Conservation (phyloP, 2,797 vertebrate species). For the Caiman crocodilus region DNA sequence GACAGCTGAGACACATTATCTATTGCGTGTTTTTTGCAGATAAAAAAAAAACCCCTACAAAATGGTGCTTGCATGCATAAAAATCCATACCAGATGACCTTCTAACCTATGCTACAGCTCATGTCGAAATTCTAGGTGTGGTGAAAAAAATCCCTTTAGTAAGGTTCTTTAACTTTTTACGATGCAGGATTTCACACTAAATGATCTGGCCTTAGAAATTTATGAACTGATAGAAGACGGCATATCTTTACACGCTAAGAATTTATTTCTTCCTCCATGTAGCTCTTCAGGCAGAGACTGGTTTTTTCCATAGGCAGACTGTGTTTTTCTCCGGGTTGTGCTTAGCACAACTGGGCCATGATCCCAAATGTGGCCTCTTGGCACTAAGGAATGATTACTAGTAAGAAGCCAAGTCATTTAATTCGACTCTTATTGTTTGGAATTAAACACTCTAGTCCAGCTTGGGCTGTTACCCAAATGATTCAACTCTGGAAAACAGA, state of each 20-base stretch:
- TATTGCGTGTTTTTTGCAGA: too few species aligned
- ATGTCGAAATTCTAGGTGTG: not conserved
- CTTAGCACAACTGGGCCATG: not conserved
- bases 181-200: not conserved
- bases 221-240: not conserved
- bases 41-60: not conserved
- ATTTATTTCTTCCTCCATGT: not conserved
- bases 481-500: not conserved
- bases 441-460: not conserved
- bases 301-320: too few species aligned
- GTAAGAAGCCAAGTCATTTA: not conserved
- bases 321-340: not conserved
- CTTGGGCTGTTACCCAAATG: not conserved
- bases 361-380: not conserved
- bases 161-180: not conserved
- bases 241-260: not conserved
- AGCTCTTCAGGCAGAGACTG: not conserved
- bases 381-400: not conserved
- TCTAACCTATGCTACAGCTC: not conserved
- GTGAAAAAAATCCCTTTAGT: not conserved
- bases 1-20: not conserved
- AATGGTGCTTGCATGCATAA: not conserved
- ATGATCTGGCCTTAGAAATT: not conserved
- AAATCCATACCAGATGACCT: not conserved
- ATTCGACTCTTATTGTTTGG: not conserved